A percentile compares a stretch with the other conserved stretches of the same genome.
phyloP scores from a whole-genome alignment of 2,797 vertebrate species.

The Chelon auratus region DNA sequence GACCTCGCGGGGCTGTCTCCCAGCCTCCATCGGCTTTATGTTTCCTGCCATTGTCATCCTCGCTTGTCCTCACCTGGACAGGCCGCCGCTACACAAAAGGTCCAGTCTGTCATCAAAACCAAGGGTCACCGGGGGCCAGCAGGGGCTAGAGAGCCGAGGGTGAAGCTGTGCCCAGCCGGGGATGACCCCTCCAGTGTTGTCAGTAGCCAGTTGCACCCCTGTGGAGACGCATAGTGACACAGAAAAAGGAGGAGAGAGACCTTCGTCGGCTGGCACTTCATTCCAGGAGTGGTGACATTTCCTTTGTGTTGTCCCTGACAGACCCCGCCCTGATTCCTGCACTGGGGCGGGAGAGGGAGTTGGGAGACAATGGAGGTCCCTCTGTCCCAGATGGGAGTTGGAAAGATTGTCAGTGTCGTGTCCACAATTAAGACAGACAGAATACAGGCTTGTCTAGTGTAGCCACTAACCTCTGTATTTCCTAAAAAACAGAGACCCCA shows the following conservation, averaged over 20 bases:
- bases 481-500: slow-evolving; percentile 26
- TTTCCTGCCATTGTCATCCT: slow-evolving; percentile 79
- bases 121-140: slow-evolving; percentile 77
- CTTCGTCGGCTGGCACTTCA: slow-evolving; percentile 74
- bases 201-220: slow-evolving; percentile 74
- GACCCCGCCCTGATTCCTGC: slow-evolving; percentile 59
- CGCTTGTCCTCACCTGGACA: slow-evolving; percentile 85
- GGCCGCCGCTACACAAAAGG: slow-evolving; percentile 72
- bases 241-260: slow-evolving; percentile 63
- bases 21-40: slow-evolving; percentile 79
- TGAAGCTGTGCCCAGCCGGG: slow-evolving; percentile 62
- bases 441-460: slow-evolving; percentile 63
- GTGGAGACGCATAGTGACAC: slow-evolving; percentile 64
- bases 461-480: slow-evolving; percentile 53
- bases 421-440: slow-evolving; percentile 74
- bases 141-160: slow-evolving; percentile 60
- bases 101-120: slow-evolving; percentile 82
- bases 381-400: slow-evolving; percentile 78
- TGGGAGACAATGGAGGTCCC: slow-evolving; percentile 72
- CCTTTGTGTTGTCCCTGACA: slow-evolving; percentile 79
- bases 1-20: slow-evolving; percentile 75
- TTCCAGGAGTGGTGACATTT: slow-evolving; percentile 73
- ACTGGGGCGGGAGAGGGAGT: slow-evolving; percentile 60
- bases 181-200: slow-evolving; percentile 76
- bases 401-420: slow-evolving; percentile 71